A percentile compares a stretch with the other conserved stretches of the same genome.
These are phyloP conservation scores for Struthidea cinerea DNA, from an alignment of 2,113 vertebrate species.

Conservation along the genomic window DNA sequence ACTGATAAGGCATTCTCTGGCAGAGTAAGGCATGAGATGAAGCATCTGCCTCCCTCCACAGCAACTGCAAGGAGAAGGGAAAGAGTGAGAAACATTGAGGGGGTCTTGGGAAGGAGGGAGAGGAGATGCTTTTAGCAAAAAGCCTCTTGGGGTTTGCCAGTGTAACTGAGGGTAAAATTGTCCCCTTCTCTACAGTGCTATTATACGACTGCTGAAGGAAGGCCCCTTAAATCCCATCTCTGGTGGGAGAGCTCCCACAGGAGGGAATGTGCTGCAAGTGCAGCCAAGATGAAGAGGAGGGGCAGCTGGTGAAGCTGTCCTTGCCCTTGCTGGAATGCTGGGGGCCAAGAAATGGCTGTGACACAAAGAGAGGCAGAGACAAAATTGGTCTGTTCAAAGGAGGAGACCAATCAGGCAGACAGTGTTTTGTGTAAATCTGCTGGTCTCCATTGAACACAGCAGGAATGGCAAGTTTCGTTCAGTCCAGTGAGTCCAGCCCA, in stretches of 20 bases:
- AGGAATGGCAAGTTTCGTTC: background rate
- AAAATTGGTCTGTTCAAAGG: background rate
- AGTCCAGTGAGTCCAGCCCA: background rate
- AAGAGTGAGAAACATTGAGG: background rate
- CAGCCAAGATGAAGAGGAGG: fast-evolving
- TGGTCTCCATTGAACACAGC: background rate
- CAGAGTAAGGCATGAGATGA: background rate
- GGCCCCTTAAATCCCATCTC: background rate
- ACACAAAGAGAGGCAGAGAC: background rate
- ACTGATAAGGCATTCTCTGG: background rate
- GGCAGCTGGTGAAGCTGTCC: fast-evolving
- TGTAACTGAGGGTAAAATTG: background rate
- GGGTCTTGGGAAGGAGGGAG: background rate
- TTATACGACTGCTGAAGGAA: fast-evolving
- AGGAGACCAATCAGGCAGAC: background rate
- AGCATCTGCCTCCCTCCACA: background rate
- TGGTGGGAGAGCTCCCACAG: fast-evolving
- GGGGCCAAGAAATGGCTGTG: background rate
- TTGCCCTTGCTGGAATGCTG: background rate
- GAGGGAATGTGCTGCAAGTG: background rate
- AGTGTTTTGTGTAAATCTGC: background rate
- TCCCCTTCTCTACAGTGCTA: background rate
- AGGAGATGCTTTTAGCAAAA: background rate
- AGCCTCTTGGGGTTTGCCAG: background rate
- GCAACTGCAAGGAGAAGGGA: background rate